Evolutionary conservation across 2,113 vertebrate species (phyloP), one percentile per base, ranked within the genome.

Genomic region (Rhagologus leucostigma): DNA sequence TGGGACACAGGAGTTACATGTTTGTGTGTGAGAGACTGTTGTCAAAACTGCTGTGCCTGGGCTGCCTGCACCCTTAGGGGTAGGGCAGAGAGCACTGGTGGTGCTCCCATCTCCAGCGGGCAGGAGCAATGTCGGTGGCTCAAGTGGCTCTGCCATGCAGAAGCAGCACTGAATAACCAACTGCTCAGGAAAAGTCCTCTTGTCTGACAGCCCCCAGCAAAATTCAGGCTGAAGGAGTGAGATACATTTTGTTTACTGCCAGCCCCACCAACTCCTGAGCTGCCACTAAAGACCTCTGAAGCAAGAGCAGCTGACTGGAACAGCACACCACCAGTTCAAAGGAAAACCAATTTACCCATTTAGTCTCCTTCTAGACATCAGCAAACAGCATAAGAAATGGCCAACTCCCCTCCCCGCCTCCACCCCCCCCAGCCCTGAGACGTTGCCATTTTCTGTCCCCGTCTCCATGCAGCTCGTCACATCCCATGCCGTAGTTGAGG

Each of bases 381-480:
- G 55, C 64, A 94, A 89, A 84, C 39, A 78, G 86, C 18, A 0
- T 6, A 71, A 96, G 89, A 84, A 90, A 86, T 26, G 46, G 70
- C 85, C 81, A 90, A 37, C 42, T 78, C 44, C 47, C 79, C 56
- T 80, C 41, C 79, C 37, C 1, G 11, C 63, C 50, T 71, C 50
- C 27, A 17, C 17, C n/a, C 44, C 47, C 22, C 65, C 27, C 44
- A 2, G 52, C 74, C 78, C 84, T 74, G 79, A 87, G 82, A 90
- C 39, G 16, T 84, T 84, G 81, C 84, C 81, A 89, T 93, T 91
- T 90, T 87, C 84, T 91, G 84, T 79, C 70, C 89, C 84, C 0
- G 11, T 92, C 76, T 94, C 89, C 95, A 83, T 9, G 64, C 79
- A 70, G 93, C 87, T 26, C 74, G 67, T 71, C 95, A 83, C 78